Base-by-base conservation (phyloP, 1,140 invertebrate genomes). In the Anoplolepis gracilipes region DNA sequence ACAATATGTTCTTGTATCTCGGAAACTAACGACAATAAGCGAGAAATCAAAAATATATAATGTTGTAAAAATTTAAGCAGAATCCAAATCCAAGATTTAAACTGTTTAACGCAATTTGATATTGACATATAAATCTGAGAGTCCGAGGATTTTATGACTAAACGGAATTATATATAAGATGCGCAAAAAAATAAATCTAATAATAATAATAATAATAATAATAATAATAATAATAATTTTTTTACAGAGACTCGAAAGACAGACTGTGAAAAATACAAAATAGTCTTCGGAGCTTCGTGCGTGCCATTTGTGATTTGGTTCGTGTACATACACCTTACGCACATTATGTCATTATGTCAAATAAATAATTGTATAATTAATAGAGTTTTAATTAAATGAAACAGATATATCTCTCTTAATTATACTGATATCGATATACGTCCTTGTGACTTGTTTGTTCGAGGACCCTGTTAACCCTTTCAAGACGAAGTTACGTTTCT, bases 401-500 rank as follows among this genome's bases (percentile, higher is more conserved):
- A 33, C 25, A 4, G 42, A 70, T 49, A 49, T 30, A 70, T 70
- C 16, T 49, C 46, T 49, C 16, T 70, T 70, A 49, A 49, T 16
- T 13, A 46, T 49, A 49, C 25, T 49, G 7, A 70, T 70, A 70
- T 49, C 25, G 42, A 49, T 70, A 70, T 70, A 59, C 25, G 22
- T 59, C 57, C 57, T 59, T 70, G 39, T 70, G 67, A 49, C 42
- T 70, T 30, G 67, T 49, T 70, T 28, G 22, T n/a, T 70, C 67
- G 67, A 70, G 39, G 67, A 70, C 67, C 16, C n/a, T 55, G 70
- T 33, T 73, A 73, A 73, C 49, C 70, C 70, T 73, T 73, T 73
- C 70, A 30, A 55, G 70, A 55, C n/a, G 10, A 19, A 73, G 33
- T 73, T 73, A 55, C 30, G 13, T 73, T 33, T 73, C 49, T 73